Conservation (phyloP, 2,797 vertebrate species). For the Chaunax sp. region DNA sequence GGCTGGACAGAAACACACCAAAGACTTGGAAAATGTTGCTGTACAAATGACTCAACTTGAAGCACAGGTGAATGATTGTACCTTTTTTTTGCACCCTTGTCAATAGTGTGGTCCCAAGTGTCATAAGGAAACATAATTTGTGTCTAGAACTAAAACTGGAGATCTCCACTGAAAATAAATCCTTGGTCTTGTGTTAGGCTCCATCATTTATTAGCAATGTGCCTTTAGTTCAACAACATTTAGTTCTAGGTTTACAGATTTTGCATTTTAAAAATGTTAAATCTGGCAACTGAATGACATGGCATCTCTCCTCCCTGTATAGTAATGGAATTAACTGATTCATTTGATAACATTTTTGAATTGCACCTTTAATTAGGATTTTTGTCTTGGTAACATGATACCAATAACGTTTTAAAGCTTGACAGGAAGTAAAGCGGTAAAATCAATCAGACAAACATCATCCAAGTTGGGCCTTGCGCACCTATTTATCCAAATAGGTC, state of each 20-base stretch:
- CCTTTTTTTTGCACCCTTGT: neutral
- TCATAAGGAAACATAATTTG: neutral
- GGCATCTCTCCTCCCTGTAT: neutral
- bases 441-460: fast-evolving
- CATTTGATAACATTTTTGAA: neutral
- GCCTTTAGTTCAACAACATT: neutral
- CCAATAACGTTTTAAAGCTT: neutral
- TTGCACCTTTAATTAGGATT: neutral
- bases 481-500: constrained; percentile 68
- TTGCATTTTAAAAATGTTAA: neutral
- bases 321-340: neutral
- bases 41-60: constrained; percentile 83
- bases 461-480: neutral
- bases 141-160: neutral
- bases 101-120: neutral
- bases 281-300: no score
- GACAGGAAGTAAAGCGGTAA: neutral
- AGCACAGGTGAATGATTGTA: constrained; percentile 65
- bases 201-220: no score
- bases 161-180: neutral
- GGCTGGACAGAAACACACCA: constrained; percentile 84
- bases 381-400: neutral
- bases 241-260: neutral
- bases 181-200: neutral
- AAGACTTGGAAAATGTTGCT: constrained; percentile 87